Base-by-base conservation (phyloP, 2,888 invertebrate genomes). In the Lamellibrachia satsuma region DNA sequence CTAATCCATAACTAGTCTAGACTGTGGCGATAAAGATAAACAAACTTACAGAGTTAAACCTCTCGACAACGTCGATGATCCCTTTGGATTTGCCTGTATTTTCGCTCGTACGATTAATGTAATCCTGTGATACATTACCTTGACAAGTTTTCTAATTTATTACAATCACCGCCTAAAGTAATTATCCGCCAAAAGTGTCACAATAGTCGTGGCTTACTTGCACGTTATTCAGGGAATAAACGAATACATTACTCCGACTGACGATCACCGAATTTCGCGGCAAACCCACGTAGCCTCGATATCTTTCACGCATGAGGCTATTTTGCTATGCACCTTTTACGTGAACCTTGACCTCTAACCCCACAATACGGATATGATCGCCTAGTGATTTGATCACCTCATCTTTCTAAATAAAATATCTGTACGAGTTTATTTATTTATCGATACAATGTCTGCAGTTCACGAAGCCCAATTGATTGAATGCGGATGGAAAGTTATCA, bases 401-500 rank as follows among this genome's bases (percentile, higher is more conserved):
- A 75, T n/a, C 75, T 75, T 15, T 75, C 8, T 55, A 55, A 75
- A 75, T 6, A 22, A 75, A 75, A 75, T n/a, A 75, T 75, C n/a
- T 22, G 75, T 22, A 75, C 75, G 75, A 75, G 75, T 75, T 75
- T 75, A n/a, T 75, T 75, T 75, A 75, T 75, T 75, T 75, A 15
- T 75, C 75, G 6, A 22, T 75, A 75, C 22, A 75, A 75, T 75
- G 75, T 75, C 75, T 2, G 3, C 75, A n/a, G 75, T 6, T 75
- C 75, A 75, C 75, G 75, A 15, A 75, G 3, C 75, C 75, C 75
- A 75, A 75, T 75, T 11, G 0, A 75, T 75, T 75, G 75, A 75
- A 75, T 75, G 22, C 75, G 75, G 75, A n/a, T 75, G 75, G 75
- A 75, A 75, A 75, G 75, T 75, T 75, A 75, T 75, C n/a, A 75